Percentiles rank a stretch among this genome's conserved stretches.
Conservation (phyloP, 2,113 vertebrate genomes). For the Sigmodon hispidus region DNA sequence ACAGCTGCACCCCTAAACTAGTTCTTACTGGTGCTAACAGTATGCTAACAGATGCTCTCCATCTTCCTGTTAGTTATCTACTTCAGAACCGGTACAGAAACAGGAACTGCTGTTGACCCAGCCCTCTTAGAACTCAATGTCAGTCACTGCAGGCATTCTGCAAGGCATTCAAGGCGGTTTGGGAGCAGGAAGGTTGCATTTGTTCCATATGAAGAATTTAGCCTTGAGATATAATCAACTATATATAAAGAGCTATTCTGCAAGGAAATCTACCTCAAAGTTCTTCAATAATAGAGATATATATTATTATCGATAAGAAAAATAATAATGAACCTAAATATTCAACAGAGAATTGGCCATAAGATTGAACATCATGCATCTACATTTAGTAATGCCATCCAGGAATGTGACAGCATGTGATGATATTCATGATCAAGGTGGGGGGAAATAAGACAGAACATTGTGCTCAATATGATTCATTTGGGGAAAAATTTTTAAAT, state of each 20-base stretch:
- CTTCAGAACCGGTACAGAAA: not conserved
- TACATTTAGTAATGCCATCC: not conserved
- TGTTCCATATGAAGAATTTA: not conserved
- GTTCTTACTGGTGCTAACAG: not conserved
- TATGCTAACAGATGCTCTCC: not conserved
- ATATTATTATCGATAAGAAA: not conserved
- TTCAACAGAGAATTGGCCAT: not conserved
- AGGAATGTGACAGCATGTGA: not conserved
- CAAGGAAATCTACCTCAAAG: not conserved
- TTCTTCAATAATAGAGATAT: not conserved
- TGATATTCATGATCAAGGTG: not conserved
- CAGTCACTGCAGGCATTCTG: not conserved
- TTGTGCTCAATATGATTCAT: not conserved
- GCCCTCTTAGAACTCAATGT: not conserved
- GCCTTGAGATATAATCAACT: slow-evolving; percentile 20
- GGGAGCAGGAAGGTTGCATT: not conserved
- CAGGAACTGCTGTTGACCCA: not conserved
- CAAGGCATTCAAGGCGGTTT: slow-evolving; percentile 4
- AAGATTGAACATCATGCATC: not conserved
- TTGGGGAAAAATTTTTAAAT: not conserved
- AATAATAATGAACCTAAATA: not conserved
- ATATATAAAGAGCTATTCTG: not conserved
- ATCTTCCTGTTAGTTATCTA: not conserved
- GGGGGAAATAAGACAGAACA: not conserved
- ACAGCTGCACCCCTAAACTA: not conserved